Evolutionary conservation across 1,140 invertebrate genomes (phyloP).

Genomic region (Euura saliciscinereae): DNA sequence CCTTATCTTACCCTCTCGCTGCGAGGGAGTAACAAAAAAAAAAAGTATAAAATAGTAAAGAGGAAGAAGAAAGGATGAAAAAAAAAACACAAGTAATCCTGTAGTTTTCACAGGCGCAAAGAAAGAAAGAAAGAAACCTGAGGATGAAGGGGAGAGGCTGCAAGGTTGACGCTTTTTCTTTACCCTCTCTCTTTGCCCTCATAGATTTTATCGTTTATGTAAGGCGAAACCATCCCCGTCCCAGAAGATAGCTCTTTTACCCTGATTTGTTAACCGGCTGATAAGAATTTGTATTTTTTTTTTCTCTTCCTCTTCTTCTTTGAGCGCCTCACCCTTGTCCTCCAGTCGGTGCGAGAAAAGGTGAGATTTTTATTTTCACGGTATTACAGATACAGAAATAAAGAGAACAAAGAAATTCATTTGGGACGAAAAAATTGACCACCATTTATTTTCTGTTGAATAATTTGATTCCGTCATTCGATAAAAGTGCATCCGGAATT

Average conservation of each 20-base stretch:
- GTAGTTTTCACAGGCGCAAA: too few species aligned
- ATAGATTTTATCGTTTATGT: constrained; percentile 46
- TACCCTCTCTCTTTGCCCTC: constrained; percentile 17
- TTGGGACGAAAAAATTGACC: too few species aligned
- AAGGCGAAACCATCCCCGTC: constrained; percentile 23
- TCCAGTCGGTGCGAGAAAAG: too few species aligned
- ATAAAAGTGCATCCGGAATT: too few species aligned
- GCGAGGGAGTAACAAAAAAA: not conserved
- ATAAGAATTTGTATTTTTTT: constrained; percentile 38
- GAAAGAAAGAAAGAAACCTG: too few species aligned
- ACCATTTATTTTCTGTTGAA: not conserved
- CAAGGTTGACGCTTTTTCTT: constrained; percentile 23
- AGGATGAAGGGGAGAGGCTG: too few species aligned
- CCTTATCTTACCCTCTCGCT: constrained; percentile 11
- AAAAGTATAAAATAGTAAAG: not conserved
- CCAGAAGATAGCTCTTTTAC: constrained; percentile 28
- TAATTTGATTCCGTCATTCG: not conserved
- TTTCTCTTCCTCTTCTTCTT: constrained; percentile 21
- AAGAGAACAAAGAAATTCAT: too few species aligned
- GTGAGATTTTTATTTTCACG: too few species aligned
- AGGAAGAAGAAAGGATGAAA: not conserved
- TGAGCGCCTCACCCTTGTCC: not conserved
- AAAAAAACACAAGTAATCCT: not conserved
- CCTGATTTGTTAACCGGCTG: constrained; percentile 42
- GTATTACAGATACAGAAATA: too few species aligned